Percentiles rank a stretch among this genome's conserved stretches.
phyloP scores from a whole-genome alignment of 2,888 invertebrate genomes.

The Cataglyphis rosenhaueri region DNA sequence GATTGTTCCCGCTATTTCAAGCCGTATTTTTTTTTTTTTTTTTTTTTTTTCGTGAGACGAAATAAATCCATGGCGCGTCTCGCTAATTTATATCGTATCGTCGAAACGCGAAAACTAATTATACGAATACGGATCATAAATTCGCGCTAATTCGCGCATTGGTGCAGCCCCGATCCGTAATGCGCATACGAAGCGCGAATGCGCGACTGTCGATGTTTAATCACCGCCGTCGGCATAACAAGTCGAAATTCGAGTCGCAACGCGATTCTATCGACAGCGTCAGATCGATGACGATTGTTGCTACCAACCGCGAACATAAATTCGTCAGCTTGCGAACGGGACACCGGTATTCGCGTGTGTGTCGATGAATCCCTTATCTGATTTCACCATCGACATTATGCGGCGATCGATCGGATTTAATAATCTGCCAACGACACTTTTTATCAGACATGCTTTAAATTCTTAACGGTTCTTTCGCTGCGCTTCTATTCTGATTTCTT shows the following conservation, averaged over 20 bases:
- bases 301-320: conserved; percentile 49
- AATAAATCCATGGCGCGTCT: not conserved
- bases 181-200: conserved; percentile 55
- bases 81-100: conserved; percentile 46
- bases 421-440: conserved; percentile 44
- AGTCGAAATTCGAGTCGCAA: conserved; percentile 73
- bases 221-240: conserved; percentile 71
- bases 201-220: conserved; percentile 67
- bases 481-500: not conserved
- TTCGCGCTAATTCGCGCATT: conserved; percentile 64
- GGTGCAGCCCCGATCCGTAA: conserved; percentile 58
- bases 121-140: conserved; percentile 60
- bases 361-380: conserved; percentile 46
- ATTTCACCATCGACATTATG: conserved; percentile 47
- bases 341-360: conserved; percentile 53
- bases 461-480: not conserved
- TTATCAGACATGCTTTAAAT: conserved; percentile 38
- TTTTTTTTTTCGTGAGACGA: not conserved
- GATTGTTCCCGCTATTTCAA: not conserved
- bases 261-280: conserved; percentile 68
- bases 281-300: conserved; percentile 58
- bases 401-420: conserved; percentile 38
- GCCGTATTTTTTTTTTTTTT: not conserved
- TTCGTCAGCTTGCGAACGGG: conserved; percentile 51
- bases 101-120: conserved; percentile 71